Base-by-base conservation (phyloP, 2,113 vertebrate genomes). In the Myxocyprinus asiaticus region DNA sequence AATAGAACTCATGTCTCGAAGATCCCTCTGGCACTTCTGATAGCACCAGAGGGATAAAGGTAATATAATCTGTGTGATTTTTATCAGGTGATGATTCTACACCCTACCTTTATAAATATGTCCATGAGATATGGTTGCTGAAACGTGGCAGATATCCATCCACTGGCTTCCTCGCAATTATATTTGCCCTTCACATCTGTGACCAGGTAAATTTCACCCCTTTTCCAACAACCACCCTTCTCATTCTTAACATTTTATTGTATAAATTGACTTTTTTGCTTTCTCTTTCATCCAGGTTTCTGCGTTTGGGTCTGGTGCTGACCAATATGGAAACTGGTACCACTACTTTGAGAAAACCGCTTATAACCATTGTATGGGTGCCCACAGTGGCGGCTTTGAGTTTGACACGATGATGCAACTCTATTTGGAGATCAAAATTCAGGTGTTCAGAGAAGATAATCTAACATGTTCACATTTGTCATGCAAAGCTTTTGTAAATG, bases 261-360 rank as follows among this genome's bases (percentile, higher is more conserved):
- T 47, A 7, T 58, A 6, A n/a, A n/a, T n/a, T n/a, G n/a, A n/a
- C 3, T 80, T 58, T 33, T 6, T 56, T 56, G 55, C 3, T 7
- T 45, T 44, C 33, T 61, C 50, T 7, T 15, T 7, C 50, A 7
- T 22, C 9, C 82, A 99, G 96, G 95, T 99, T 86, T 94, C 90
- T 10, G 81, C 97, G 77, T 99, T 96, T 0, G 98, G 97, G 69
- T 99, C 97, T 4, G 98, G 98, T 22, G 96, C 96, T 0, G 91
- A 99, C 87, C 92, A 90, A 83, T 90, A 88, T 10, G 98, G 98
- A 6, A 94, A 96, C 83, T 99, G 98, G 98, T 96, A 99, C 77
- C 98, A 99, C 80, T 99, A 99, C 83, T 99, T 97, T 96, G 97
- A 99, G 77, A 91, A 96, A 33, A 97, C 96, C 47, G 77, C 81